These are phyloP conservation scores for Thunnus thynnus DNA, from an alignment of 2,113 vertebrate species.

Conservation along the genomic window DNA sequence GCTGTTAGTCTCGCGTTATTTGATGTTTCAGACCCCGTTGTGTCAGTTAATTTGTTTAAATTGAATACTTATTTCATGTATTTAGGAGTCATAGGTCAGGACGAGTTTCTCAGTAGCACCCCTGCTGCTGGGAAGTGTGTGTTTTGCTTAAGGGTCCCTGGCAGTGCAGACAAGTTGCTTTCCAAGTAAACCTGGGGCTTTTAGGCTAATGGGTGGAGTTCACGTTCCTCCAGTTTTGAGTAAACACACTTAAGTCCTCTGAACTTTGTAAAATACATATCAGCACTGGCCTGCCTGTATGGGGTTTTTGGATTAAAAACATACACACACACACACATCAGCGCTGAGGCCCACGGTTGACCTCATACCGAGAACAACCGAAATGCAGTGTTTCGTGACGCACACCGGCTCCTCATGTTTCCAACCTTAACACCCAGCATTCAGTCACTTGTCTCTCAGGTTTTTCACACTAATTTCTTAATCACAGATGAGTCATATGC, in stretches of 20 bases:
- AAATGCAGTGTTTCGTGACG: constrained; percentile 52
- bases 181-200: neutral
- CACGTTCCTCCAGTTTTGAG: constrained; percentile 27
- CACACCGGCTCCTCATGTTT: constrained; percentile 55
- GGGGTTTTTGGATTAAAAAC: neutral
- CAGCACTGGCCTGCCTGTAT: neutral
- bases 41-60: neutral
- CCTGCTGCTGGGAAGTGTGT: neutral
- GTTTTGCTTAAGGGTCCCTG: constrained; percentile 26
- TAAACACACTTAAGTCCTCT: neutral
- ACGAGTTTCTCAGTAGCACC: neutral
- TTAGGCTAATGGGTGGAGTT: constrained; percentile 34
- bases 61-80: neutral
- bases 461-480: constrained; percentile 52
- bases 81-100: neutral
- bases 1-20: constrained; percentile 33
- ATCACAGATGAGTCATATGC: constrained; percentile 63
- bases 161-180: constrained; percentile 5
- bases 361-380: constrained; percentile 27
- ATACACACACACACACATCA: neutral
- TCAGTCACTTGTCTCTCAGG: constrained; percentile 14
- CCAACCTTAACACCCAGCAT: constrained; percentile 48
- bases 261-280: neutral
- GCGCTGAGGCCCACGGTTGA: neutral
- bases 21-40: neutral